Percentiles rank a stretch among this genome's conserved stretches.
phyloP scores from a whole-genome alignment of 2,888 invertebrate genomes.

The Agriopis aurantiaria region DNA sequence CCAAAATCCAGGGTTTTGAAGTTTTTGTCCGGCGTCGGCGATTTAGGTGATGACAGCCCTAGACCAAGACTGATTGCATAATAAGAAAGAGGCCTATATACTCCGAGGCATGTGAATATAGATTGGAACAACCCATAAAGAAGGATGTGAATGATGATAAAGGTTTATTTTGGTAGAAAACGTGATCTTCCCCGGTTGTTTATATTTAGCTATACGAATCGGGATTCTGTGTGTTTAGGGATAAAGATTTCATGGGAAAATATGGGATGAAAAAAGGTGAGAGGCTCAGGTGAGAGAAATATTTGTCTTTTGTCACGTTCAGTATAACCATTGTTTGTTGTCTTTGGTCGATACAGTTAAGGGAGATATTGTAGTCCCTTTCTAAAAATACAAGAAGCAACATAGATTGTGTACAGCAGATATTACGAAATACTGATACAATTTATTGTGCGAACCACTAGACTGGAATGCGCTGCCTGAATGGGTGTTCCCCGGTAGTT shows the following conservation, averaged over 20 bases:
- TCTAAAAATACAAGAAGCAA: background rate
- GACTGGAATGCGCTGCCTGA: too few relatives aligned
- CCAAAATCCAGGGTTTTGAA: too few relatives aligned
- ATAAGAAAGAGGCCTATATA: too few relatives aligned
- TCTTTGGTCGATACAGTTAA: slow-evolving; percentile 1
- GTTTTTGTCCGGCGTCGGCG: too few relatives aligned
- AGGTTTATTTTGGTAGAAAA: background rate
- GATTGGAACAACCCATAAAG: background rate
- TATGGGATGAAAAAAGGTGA: slow-evolving; percentile 7
- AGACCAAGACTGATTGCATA: too few relatives aligned
- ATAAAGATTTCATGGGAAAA: slow-evolving; percentile 20
- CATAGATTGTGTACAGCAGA: too few relatives aligned
- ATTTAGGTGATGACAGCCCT: too few relatives aligned
- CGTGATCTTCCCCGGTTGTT: background rate
- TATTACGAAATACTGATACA: too few relatives aligned
- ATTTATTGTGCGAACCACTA: too few relatives aligned
- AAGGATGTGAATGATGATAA: background rate
- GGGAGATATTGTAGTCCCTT: slow-evolving; percentile 3
- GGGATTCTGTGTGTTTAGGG: slow-evolving; percentile 6
- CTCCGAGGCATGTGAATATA: background rate
- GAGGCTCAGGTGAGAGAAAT: slow-evolving; percentile 9
- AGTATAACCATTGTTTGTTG: slow-evolving; percentile 9
- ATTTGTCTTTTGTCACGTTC: slow-evolving; percentile 21
- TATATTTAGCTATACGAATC: slow-evolving; percentile 7
- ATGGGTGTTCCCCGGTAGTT: too few relatives aligned